phyloP scores from a whole-genome alignment of 2,113 vertebrate species.

The Hippopotamus amphibius region DNA sequence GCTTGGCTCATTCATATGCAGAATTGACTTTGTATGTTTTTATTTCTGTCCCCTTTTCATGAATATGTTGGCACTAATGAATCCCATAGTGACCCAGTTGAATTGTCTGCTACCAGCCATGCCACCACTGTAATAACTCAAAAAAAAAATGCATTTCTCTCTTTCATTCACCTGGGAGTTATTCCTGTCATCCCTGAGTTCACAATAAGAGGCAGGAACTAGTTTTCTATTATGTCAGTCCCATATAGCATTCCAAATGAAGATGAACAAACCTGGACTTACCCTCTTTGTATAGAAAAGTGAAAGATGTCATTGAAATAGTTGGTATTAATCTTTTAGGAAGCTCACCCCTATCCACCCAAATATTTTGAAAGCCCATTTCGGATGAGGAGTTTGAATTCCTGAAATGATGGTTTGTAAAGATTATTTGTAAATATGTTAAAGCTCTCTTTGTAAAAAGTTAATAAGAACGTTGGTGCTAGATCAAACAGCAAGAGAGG shows the following conservation, averaged over 20 bases:
- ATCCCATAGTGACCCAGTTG: constrained; percentile 25
- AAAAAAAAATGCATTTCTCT: neutral
- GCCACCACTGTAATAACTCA: neutral
- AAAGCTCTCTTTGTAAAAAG: neutral
- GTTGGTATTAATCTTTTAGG: neutral
- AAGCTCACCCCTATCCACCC: neutral
- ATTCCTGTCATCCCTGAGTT: neutral
- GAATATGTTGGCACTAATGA: constrained; percentile 27
- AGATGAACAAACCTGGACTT: neutral
- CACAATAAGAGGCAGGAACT: neutral
- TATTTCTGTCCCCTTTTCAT: constrained; percentile 10
- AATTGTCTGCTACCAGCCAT: neutral
- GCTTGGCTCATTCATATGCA: constrained; percentile 30
- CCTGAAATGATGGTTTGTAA: neutral
- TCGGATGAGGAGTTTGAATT: neutral
- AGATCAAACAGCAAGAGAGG: neutral
- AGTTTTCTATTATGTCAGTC: neutral
- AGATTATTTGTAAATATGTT: neutral
- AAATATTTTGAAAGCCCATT: neutral
- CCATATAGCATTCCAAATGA: neutral
- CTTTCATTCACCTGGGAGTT: neutral
- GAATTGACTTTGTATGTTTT: neutral
- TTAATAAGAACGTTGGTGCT: neutral
- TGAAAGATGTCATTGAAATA: neutral
- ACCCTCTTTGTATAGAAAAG: neutral